These are phyloP conservation scores for Pangasius macronema DNA, from an alignment of 2,797 vertebrate genomes.

Conservation along the genomic window DNA sequence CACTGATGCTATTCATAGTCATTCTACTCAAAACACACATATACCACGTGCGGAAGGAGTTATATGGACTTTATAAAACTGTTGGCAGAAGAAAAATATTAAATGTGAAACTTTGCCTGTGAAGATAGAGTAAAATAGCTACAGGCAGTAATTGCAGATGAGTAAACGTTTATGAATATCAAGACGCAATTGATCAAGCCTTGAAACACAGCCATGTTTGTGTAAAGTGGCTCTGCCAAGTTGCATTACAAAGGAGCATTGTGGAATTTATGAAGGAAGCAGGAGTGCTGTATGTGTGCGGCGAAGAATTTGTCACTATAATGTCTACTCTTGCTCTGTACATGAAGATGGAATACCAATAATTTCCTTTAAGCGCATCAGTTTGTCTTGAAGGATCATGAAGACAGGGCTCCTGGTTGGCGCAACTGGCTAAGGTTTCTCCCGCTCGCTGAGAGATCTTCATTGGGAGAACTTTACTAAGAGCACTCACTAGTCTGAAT, in stretches of 20 bases:
- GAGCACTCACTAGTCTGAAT: not conserved
- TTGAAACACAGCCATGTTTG: conserved; percentile 2
- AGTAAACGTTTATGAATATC: conserved; percentile 1
- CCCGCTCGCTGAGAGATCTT: not conserved
- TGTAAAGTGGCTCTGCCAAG: not conserved
- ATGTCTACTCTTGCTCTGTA: not conserved
- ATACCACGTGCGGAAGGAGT: not conserved
- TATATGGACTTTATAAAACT: not conserved
- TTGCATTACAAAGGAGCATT: not conserved
- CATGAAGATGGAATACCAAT: not conserved
- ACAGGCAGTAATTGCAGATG: not conserved
- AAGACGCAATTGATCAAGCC: not conserved
- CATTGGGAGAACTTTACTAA: not conserved
- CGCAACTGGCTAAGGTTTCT: not conserved
- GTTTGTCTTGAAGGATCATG: not conserved
- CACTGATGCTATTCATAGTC: not conserved
- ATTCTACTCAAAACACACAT: not conserved
- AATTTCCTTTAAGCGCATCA: not conserved
- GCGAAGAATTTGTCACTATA: not conserved
- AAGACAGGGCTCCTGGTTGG: not conserved
- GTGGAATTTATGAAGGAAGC: not conserved
- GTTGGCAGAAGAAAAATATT: not conserved
- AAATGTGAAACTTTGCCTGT: not conserved
- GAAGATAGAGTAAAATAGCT: not conserved
- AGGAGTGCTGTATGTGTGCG: not conserved